Evolutionary conservation across 2,888 invertebrate species (phyloP), one percentile per base, ranked within the genome.

Genomic region (Apamea epomidion): DNA sequence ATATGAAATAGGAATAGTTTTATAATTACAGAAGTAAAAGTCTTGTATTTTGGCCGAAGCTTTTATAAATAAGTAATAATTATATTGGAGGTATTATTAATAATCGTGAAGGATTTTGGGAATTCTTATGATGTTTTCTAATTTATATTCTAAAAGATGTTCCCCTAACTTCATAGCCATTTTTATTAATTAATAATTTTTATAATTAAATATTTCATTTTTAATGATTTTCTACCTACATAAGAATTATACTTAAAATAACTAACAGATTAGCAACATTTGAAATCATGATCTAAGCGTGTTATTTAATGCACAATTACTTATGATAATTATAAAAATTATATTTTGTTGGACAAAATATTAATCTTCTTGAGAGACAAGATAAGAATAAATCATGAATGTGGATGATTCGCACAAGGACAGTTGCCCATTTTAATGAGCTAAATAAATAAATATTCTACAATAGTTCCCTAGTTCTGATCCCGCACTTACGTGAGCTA

Each of bases 401-500:
- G 58, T 42, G 48, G 45, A 74, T 80, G 74, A 78, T 25, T 45
- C 37, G 25, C 70, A 80, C 74, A 75, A 75, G 65, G 62, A 82
- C 54, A 54, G 32, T 70, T 76, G 65, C 60, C 42, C 80, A 83
- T 79, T 80, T 69, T n/a, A 51, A 80, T 79, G 74, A 78, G 78
- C 65, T 68, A 83, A 78, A 70, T 80, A 78, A 75, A 68, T 78
- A 14, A 78, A 74, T 84, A 85, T 76, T 80, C 80, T 87, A 86
- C 87, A 77, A 83, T 87, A 86, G 74, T 80, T 89, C 45, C 70
- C 89, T 88, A 89, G 71, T 78, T 85, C 87, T 88, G 88, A 85
- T 88, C 88, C 89, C 88, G 83, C 85, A 84, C 88, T 81, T 89
- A 74, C 48, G 87, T 89, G 85, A 78, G 72, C 88, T 88, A 89